These are phyloP conservation scores for Luperina testacea DNA, from an alignment of 2,888 invertebrate genomes.

Conservation along the genomic window DNA sequence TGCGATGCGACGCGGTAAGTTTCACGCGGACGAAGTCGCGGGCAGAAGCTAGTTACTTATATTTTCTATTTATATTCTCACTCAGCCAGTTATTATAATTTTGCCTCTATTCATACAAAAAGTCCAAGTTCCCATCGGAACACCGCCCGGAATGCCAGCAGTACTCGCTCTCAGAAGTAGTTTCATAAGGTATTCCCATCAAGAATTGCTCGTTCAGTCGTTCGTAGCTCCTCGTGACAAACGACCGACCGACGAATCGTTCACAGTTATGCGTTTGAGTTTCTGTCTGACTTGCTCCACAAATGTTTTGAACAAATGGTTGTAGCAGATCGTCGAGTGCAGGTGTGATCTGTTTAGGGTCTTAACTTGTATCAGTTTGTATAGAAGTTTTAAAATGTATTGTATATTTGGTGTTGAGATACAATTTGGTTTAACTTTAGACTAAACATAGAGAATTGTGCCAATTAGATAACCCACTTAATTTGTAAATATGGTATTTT, in stretches of 20 bases:
- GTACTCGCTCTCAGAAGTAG: slow-evolving; percentile 7
- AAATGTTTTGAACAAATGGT: slow-evolving; percentile 34
- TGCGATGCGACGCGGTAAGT: no score
- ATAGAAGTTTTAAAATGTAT: not conserved
- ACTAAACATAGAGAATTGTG: not conserved
- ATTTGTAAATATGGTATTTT: not conserved
- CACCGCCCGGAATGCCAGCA: slow-evolving; percentile 8
- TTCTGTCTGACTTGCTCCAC: slow-evolving; percentile 20
- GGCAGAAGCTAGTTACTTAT: no score
- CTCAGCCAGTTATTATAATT: not conserved
- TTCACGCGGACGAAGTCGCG: no score
- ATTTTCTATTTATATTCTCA: not conserved
- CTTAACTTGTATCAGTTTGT: not conserved
- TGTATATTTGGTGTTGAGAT: not conserved
- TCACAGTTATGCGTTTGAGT: slow-evolving; percentile 54
- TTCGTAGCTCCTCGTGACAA: slow-evolving; percentile 27
- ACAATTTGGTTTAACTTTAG: not conserved
- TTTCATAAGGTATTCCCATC: slow-evolving; percentile 42
- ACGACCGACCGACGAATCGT: slow-evolving; percentile 24
- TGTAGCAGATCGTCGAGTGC: slow-evolving; percentile 8
- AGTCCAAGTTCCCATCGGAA: not conserved
- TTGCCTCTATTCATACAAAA: not conserved
- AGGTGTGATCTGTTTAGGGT: not conserved
- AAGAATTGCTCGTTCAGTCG: slow-evolving; percentile 38
- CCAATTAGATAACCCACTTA: not conserved